Conservation (phyloP, 2,113 vertebrate species). For the Brachyhypopomus gauderio region DNA sequence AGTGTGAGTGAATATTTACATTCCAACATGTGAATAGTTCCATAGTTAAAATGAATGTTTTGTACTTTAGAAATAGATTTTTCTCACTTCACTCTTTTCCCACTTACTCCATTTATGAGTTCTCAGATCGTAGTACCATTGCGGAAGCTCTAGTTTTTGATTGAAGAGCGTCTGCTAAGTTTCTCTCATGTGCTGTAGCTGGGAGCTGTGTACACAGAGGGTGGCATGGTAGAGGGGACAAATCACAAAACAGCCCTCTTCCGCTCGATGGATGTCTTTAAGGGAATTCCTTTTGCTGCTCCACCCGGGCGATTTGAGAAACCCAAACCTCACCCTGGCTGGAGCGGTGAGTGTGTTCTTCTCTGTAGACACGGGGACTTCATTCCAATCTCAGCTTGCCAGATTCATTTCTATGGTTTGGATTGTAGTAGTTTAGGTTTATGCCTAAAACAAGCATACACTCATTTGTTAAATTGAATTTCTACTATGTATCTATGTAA, state of each 20-base stretch:
- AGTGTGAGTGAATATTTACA: slow-evolving; percentile 64
- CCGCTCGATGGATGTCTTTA: slow-evolving; percentile 84
- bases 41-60: neutral
- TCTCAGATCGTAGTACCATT: neutral
- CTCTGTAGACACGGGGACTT: too few relatives aligned
- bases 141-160: neutral
- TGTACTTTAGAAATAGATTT: neutral
- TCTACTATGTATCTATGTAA: too few relatives aligned
- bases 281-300: slow-evolving; percentile 89
- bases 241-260: slow-evolving; percentile 73
- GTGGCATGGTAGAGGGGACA: slow-evolving; percentile 85
- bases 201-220: slow-evolving; percentile 85
- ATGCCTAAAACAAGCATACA: too few relatives aligned
- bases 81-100: too few relatives aligned
- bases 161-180: neutral
- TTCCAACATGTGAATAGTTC: neutral
- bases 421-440: too few relatives aligned
- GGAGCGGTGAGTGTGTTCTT: slow-evolving; percentile 80
- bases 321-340: slow-evolving; percentile 84
- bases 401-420: neutral
- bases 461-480: too few relatives aligned
- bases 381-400: too few relatives aligned
- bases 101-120: too few relatives aligned
- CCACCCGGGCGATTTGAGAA: slow-evolving; percentile 81
- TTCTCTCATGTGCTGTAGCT: slow-evolving; percentile 70